Conservation (phyloP, 2,113 vertebrate genomes). For the Tapirus terrestris region DNA sequence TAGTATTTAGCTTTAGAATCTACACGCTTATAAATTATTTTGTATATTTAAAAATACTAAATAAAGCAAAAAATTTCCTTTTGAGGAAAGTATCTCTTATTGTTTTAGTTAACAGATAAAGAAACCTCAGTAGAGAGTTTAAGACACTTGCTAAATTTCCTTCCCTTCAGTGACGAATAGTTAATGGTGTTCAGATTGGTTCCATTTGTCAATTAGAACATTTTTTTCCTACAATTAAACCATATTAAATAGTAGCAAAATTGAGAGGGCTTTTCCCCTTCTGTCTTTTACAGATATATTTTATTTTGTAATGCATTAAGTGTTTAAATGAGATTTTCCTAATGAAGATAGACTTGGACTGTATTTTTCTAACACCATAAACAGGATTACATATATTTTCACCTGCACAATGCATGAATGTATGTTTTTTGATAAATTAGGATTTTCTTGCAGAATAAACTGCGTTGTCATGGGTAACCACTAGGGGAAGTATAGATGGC, state of each 20-base stretch:
- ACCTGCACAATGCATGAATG: neutral
- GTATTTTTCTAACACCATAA: neutral
- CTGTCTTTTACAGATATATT: neutral
- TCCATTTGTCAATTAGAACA: neutral
- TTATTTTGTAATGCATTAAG: neutral
- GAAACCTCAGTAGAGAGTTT: neutral
- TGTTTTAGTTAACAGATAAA: neutral
- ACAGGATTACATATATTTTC: neutral
- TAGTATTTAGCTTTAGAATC: neutral
- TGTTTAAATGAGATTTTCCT: neutral
- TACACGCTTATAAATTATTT: constrained; percentile 2
- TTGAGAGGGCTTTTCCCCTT: neutral
- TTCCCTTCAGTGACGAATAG: neutral
- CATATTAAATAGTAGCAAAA: neutral
- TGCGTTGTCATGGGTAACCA: neutral
- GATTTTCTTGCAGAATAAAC: neutral
- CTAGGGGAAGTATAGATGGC: neutral
- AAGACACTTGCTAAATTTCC: neutral
- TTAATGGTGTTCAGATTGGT: neutral
- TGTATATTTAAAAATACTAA: neutral
- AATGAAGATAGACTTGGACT: neutral
- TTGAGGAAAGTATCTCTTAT: neutral
- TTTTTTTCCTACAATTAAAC: constrained; percentile 10
- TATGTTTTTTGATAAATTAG: neutral
- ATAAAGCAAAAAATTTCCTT: neutral